Base-by-base conservation (phyloP, 2,888 invertebrate species). In the Drosophila merina region DNA sequence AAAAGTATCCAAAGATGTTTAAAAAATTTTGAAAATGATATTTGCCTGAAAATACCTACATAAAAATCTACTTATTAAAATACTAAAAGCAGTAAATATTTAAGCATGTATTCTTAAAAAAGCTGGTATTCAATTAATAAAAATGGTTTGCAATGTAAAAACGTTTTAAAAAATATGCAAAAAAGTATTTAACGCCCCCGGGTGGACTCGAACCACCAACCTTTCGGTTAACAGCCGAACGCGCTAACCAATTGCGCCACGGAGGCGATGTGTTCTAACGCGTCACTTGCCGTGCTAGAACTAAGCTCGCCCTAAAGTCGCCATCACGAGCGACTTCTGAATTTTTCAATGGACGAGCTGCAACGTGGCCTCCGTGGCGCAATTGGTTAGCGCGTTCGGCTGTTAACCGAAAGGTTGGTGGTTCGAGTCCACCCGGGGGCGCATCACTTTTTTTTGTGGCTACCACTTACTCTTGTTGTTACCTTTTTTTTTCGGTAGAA, bases 161-260 rank as follows among this genome's bases (percentile, higher is more conserved):
- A 14, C 14, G 1, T 14, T 14, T 20, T 4, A 28, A 28, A 28
- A 28, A 28, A 20, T 1, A 20, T 20, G 20, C 36, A 48, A 62
- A 58, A 44, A 10, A 12, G 0, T 4, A 4, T 0, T 0, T 6
- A 1, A 1, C 96, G 96, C 96, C 96, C 96, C 96, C 96, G 96
- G 96, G 96, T 96, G 96, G 97, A 95, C 96, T 97, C 95, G 97
- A 97, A 97, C 97, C 97, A 97, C 96, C 97, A 97, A 97, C 97
- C 97, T 97, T 97, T 97, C 97, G 97, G 97, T 97, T 97, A 97
- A 97, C 97, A 97, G 97, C 97, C 97, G 97, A 97, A 97, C 97
- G 97, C 97, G 97, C 97, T 97, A 96, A 94, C 97, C 97, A 91
- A 96, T 96, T 97, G 96, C 96, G 96, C 96, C 96, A 97, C 96